Evolutionary conservation across 2,888 invertebrate species (phyloP).

Genomic region (Tenthredo distinguenda): DNA sequence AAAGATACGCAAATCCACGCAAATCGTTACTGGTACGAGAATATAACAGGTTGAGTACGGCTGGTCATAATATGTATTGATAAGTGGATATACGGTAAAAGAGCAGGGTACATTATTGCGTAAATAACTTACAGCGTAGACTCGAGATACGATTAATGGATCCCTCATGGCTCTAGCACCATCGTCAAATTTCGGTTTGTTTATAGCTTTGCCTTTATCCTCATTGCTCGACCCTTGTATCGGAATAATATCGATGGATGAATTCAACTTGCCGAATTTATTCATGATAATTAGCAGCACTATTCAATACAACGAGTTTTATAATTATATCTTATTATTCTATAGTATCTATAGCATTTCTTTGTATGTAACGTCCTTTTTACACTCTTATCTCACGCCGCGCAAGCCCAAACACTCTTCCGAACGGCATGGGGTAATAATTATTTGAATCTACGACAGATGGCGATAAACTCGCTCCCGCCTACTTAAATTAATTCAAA

Average conservation of each 20-base stretch:
- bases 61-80: not conserved
- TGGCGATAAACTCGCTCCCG: not conserved
- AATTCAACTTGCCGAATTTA: slow-evolving; percentile 71
- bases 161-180: slow-evolving; percentile 70
- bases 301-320: not conserved
- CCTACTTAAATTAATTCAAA: not conserved
- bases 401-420: slow-evolving; percentile 4
- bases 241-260: slow-evolving; percentile 76
- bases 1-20: slow-evolving; percentile 32
- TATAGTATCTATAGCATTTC: not conserved
- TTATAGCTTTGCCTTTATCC: slow-evolving; percentile 62
- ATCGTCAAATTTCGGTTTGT: slow-evolving; percentile 59
- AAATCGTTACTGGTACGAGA: slow-evolving; percentile 39
- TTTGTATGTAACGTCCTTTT: not conserved
- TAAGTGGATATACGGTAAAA: not conserved
- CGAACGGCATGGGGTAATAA: not conserved
- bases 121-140: slow-evolving; percentile 77
- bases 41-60: slow-evolving; percentile 18
- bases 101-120: not conserved
- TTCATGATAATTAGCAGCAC: slow-evolving; percentile 63
- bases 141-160: slow-evolving; percentile 79
- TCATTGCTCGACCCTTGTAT: slow-evolving; percentile 73
- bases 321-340: not conserved
- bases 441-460: not conserved
- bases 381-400: not conserved